Evolutionary conservation across 2,888 invertebrate genomes (phyloP).

Genomic region (Aphrophora alni): DNA sequence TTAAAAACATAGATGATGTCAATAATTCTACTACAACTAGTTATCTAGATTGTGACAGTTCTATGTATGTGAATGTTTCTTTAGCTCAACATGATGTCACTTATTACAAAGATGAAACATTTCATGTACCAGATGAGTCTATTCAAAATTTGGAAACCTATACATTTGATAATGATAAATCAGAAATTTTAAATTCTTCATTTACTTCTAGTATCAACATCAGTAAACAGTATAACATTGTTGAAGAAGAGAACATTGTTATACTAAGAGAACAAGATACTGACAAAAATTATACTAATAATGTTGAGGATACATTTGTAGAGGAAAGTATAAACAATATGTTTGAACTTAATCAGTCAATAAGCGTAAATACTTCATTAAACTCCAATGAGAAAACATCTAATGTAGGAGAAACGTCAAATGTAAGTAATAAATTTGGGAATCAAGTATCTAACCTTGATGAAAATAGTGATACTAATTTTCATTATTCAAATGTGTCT

Average conservation of each 20-base stretch:
- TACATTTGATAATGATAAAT: not conserved
- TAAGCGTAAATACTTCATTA: too few relatives aligned
- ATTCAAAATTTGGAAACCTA: not conserved
- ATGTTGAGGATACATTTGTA: too few relatives aligned
- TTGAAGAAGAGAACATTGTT: too few relatives aligned
- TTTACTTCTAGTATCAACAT: not conserved
- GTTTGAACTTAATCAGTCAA: too few relatives aligned
- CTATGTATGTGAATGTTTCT: not conserved
- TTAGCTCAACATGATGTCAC: not conserved
- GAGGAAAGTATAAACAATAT: too few relatives aligned
- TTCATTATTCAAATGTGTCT: not conserved
- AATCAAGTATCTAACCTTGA: not conserved
- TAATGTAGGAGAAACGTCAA: not conserved
- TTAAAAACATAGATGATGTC: not conserved
- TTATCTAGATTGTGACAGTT: not conserved
- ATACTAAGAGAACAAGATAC: too few relatives aligned
- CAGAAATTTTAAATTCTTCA: not conserved
- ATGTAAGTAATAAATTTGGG: not conserved
- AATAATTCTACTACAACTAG: not conserved
- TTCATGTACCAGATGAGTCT: not conserved
- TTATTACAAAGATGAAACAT: not conserved
- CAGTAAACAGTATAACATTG: too few relatives aligned
- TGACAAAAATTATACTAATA: too few relatives aligned
- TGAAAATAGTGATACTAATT: not conserved
- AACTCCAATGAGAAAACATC: not conserved